A percentile compares a stretch with the other conserved stretches of the same genome.
Conservation (phyloP, 2,113 vertebrate species). For the Otolemur garnettii region DNA sequence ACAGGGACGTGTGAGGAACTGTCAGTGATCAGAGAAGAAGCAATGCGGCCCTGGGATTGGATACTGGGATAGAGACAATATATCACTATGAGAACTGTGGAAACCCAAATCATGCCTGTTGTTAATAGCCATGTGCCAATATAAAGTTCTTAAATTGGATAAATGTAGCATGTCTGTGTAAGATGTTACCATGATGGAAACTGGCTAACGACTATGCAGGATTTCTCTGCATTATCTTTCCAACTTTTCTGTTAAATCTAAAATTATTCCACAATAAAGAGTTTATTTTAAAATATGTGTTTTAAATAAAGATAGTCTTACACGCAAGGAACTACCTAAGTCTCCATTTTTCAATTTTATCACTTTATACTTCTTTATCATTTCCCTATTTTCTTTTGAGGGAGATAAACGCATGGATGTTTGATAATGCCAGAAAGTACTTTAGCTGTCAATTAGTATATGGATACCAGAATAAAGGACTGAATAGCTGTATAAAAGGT, state of each 20-base stretch:
- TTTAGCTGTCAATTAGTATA: neutral
- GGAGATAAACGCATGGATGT: neutral
- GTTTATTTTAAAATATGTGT: neutral
- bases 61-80: neutral
- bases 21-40: neutral
- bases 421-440: neutral
- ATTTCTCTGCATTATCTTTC: neutral
- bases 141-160: conserved; percentile 40
- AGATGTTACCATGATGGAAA: neutral
- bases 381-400: neutral
- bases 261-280: neutral
- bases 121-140: neutral
- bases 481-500: neutral
- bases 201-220: neutral
- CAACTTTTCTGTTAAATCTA: conserved; percentile 9
- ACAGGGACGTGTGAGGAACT: neutral
- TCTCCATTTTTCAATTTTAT: neutral
- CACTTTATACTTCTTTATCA: conserved; percentile 11
- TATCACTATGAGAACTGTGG: neutral
- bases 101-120: neutral
- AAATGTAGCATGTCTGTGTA: neutral
- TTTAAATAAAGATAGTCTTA: conserved; percentile 25
- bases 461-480: neutral
- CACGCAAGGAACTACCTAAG: neutral
- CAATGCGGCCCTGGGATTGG: accelerated